Evolutionary conservation across 2,888 invertebrate genomes (phyloP).

Genomic region (Cheiracanthium punctorium): DNA sequence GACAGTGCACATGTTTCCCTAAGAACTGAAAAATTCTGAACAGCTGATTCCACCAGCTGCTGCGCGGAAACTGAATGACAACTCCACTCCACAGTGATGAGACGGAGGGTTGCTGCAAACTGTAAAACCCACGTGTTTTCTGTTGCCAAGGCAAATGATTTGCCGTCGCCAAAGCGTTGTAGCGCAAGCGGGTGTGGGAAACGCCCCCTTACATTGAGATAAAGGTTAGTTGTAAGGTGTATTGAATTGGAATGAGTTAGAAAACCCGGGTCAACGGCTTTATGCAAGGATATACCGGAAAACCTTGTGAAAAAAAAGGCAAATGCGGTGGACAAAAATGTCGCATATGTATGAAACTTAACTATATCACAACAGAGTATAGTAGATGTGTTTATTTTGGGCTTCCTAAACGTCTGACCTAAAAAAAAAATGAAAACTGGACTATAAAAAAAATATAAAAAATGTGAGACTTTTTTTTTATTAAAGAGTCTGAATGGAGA

Average conservation of each 20-base stretch:
- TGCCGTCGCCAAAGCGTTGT: background rate
- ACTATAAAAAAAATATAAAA: no score
- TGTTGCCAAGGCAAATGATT: background rate
- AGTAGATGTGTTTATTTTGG: no score
- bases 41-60: conserved; percentile 66
- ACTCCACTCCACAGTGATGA: conserved; percentile 38
- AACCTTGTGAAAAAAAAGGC: background rate
- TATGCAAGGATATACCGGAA: background rate
- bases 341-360: no score
- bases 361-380: no score
- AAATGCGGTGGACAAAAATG: no score
- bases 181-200: background rate
- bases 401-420: no score
- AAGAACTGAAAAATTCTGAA: background rate
- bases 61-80: conserved; percentile 52
- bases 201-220: background rate
- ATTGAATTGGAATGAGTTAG: background rate
- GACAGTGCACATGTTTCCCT: no score
- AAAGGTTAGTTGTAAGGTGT: background rate
- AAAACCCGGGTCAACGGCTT: background rate
- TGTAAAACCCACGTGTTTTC: conserved; percentile 1
- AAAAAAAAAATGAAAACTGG: no score
- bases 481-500: no score
- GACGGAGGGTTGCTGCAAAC: conserved; percentile 21
- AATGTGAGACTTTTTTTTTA: no score